These are phyloP conservation scores for Mythimna vitellina DNA, from an alignment of 2,888 invertebrate species.

Conservation along the genomic window DNA sequence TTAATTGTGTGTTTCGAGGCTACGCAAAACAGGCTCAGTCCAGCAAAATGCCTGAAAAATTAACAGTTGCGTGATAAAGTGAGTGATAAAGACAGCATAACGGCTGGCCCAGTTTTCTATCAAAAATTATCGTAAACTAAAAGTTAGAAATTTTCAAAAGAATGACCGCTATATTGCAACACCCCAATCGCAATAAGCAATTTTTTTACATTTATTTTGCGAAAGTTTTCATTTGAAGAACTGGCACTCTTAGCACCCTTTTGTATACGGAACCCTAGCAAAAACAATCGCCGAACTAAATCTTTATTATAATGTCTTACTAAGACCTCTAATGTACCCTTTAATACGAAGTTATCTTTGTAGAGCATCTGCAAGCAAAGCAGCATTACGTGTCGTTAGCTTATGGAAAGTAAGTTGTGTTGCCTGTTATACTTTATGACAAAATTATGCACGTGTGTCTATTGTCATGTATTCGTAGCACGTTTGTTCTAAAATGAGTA, in stretches of 20 bases:
- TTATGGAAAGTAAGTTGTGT: conserved; percentile 44
- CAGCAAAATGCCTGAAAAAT: too few relatives aligned
- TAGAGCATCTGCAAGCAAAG: conserved; percentile 43
- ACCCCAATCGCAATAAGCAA: too few relatives aligned
- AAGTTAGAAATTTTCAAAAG: too few relatives aligned
- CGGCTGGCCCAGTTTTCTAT: too few relatives aligned
- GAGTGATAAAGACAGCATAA: too few relatives aligned
- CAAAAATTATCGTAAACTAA: too few relatives aligned
- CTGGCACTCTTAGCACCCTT: background rate
- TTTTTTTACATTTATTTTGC: too few relatives aligned
- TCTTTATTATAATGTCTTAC: conserved; percentile 28
- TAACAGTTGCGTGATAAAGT: too few relatives aligned
- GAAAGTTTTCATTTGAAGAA: background rate
- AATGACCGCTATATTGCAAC: too few relatives aligned
- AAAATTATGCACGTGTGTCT: conserved; percentile 29
- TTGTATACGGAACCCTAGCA: conserved; percentile 4
- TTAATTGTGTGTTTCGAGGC: too few relatives aligned
- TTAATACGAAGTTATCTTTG: conserved; percentile 43
- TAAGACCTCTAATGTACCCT: conserved; percentile 27
- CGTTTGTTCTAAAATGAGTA: conserved; percentile 20
- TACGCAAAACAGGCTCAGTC: too few relatives aligned
- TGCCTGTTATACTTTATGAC: conserved; percentile 1
- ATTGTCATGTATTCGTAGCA: conserved; percentile 41
- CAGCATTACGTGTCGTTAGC: conserved; percentile 44
- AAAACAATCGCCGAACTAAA: conserved; percentile 23